Conservation (phyloP, 2,797 vertebrate genomes). For the Potorous gilbertii region DNA sequence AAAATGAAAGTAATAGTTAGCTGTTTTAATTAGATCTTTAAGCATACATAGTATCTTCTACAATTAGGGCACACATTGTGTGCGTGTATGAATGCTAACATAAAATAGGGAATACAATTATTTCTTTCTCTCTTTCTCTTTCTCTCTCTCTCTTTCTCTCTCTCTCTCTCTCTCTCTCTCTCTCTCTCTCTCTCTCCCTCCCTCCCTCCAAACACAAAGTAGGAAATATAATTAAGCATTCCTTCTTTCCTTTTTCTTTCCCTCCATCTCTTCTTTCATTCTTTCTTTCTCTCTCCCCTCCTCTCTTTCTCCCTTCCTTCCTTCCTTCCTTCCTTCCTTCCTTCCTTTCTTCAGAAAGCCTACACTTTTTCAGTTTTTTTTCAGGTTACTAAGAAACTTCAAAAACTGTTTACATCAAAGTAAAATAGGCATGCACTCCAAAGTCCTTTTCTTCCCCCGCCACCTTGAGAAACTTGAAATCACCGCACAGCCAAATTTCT, state of each 20-base stretch:
- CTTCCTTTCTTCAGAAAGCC: background rate
- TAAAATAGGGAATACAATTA: background rate
- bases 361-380: background rate
- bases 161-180: no score
- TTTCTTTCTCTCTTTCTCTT: background rate
- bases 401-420: background rate
- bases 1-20: conserved; percentile 52
- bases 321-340: background rate
- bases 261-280: no score
- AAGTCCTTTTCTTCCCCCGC: conserved; percentile 9
- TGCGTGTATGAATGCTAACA: background rate
- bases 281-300: no score
- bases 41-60: conserved; percentile 30
- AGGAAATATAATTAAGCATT: background rate
- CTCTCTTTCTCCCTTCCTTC: no score
- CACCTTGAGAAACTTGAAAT: background rate
- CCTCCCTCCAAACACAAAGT: background rate
- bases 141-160: no score
- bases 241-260: background rate
- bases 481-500: background rate
- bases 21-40: conserved; percentile 67
- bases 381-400: background rate
- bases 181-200: no score
- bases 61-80: background rate
- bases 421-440: background rate